phyloP scores from a whole-genome alignment of 2,888 invertebrate genomes.

The Hirtodrosophila alboralis region DNA sequence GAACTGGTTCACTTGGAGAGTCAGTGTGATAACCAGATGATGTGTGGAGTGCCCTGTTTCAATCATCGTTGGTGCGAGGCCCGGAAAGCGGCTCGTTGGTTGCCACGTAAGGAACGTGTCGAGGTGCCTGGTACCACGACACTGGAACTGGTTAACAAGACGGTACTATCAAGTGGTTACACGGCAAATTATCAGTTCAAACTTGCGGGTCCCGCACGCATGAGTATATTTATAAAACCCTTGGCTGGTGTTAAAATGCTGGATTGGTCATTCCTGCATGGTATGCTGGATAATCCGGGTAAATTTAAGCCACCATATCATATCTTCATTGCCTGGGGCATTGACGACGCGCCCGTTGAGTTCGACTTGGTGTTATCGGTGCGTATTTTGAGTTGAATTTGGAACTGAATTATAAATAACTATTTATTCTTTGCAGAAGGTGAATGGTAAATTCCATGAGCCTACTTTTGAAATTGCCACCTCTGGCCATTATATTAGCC shows the following conservation, averaged over 20 bases:
- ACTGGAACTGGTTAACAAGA: slow-evolving; percentile 65
- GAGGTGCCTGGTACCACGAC: slow-evolving; percentile 67
- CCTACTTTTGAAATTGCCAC: slow-evolving; percentile 84
- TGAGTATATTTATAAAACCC: slow-evolving; percentile 78
- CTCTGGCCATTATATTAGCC: slow-evolving; percentile 85
- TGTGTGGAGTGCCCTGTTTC: slow-evolving; percentile 79
- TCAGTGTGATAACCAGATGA: slow-evolving; percentile 68
- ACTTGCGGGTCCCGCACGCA: slow-evolving; percentile 76
- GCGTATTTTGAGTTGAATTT: slow-evolving; percentile 8
- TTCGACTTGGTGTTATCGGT: slow-evolving; percentile 74
- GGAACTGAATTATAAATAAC: not conserved
- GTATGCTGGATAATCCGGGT: slow-evolving; percentile 62
- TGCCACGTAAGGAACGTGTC: slow-evolving; percentile 61
- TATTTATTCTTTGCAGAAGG: slow-evolving; percentile 46
- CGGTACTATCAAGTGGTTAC: slow-evolving; percentile 35
- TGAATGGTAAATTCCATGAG: slow-evolving; percentile 53
- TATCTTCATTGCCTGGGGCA: slow-evolving; percentile 74
- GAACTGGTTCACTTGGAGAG: slow-evolving; percentile 47
- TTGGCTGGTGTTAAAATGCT: slow-evolving; percentile 59
- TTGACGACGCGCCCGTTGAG: slow-evolving; percentile 64
- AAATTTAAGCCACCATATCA: slow-evolving; percentile 73
- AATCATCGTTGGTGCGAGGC: slow-evolving; percentile 66
- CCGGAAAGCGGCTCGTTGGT: slow-evolving; percentile 65
- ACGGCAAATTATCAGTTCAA: slow-evolving; percentile 67
- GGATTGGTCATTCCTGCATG: slow-evolving; percentile 76